Evolutionary conservation across 1,140 invertebrate species (phyloP), one percentile per base, ranked within the genome.

Genomic region (Cataglyphis hispanica): DNA sequence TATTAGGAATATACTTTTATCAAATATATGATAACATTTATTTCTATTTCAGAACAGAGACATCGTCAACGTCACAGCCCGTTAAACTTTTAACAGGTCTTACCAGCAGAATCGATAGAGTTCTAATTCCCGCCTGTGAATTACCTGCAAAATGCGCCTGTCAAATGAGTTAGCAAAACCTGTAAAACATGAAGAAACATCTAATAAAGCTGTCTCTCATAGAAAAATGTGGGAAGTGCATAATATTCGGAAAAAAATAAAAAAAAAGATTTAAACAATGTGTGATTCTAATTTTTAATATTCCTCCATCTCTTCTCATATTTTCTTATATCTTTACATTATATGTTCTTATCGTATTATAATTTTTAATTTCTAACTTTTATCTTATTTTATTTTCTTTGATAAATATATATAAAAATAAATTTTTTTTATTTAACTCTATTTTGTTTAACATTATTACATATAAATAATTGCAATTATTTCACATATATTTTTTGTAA

Each of bases 51-150:
- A 83, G 78, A 34, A 16, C 43, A 25, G 13, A 25, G 4, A 27
- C 8, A 31, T 31, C 31, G 31, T 31, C 25, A 34, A 43, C 31
- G 0, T 19, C 34, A 34, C 40, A 53, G 11, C 16, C 40, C 13
- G 1, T 72, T 31, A 40, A 74, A 69, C 75, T 60, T 25, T 19
- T 89, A 34, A 87, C 34, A n/a, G 80, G 69, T 4, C 69, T 90
- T 4, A 58, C 56, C 8, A 60, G 78, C 0, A 83, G 40, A 70
- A 60, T 90, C 13, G 89, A 90, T 19, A 60, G 40, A 50, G 5
- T 89, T 22, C n/a, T 90, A 2, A 43, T 89, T 50, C 88, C 89
- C 16, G 85, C 86, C 25, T 87, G 81, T 27, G 66, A 89, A 58
- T 8, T 7, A 58, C n/a, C 53, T 50, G 10, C 46, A 1, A 50